Conservation (phyloP, 2,113 vertebrate species). For the Plecturocebus donacophilus region DNA sequence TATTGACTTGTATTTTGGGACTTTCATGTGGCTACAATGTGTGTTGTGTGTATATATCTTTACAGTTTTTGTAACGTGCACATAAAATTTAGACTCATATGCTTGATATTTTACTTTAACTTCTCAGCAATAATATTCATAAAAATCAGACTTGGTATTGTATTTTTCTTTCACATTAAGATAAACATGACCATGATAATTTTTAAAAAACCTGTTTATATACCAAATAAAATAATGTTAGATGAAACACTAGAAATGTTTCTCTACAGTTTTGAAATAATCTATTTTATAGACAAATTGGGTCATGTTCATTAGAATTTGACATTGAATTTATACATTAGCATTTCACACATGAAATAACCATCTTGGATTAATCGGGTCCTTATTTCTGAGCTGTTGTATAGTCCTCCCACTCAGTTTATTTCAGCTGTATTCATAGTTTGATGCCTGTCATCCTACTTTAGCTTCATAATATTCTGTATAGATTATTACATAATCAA, state of each 20-base stretch:
- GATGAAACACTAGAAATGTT: neutral
- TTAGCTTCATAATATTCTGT: constrained; percentile 7
- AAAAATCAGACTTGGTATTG: constrained; percentile 12
- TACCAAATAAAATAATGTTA: constrained; percentile 9
- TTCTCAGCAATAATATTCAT: neutral
- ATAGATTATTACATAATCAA: neutral
- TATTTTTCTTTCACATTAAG: constrained; percentile 43
- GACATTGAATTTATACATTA: neutral
- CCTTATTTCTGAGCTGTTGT: neutral
- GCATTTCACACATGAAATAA: constrained; percentile 26
- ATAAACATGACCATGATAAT: neutral
- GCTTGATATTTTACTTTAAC: neutral
- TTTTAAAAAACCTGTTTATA: neutral
- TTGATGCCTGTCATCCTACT: neutral
- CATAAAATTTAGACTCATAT: neutral
- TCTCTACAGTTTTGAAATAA: neutral
- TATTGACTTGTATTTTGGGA: constrained; percentile 15
- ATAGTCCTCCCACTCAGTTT: neutral
- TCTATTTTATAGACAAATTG: neutral
- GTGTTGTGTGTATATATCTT: neutral
- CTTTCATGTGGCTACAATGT: neutral
- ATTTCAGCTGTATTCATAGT: neutral
- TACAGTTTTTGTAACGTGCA: neutral
- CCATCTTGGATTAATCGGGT: neutral
- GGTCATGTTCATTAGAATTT: constrained; percentile 3